Evolutionary conservation across 2,888 invertebrate species (phyloP).

Genomic region (Phengaris alcon): DNA sequence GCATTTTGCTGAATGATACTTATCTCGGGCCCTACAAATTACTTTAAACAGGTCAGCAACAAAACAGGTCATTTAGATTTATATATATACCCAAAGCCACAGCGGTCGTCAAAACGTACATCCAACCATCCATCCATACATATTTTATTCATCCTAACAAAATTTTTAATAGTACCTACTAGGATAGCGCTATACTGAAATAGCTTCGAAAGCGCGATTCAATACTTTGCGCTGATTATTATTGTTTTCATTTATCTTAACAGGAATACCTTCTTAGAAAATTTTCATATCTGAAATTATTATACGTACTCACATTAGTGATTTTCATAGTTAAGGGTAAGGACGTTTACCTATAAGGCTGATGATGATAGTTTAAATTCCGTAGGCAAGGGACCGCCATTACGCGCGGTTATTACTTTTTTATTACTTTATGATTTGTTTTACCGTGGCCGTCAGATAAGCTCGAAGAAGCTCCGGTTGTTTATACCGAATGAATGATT

Average conservation of each 20-base stretch:
- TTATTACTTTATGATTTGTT: conserved; percentile 18
- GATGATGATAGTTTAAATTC: conserved; percentile 13
- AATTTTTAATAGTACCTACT: too few species aligned
- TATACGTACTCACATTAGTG: background rate
- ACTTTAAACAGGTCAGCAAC: too few species aligned
- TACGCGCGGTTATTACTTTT: conserved; percentile 15
- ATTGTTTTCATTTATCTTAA: background rate
- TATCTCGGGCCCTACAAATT: too few species aligned
- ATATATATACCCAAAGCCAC: too few species aligned
- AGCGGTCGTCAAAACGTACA: too few species aligned
- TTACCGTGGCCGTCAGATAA: background rate
- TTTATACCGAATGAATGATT: conserved; percentile 9
- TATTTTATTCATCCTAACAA: too few species aligned
- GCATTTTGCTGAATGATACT: too few species aligned
- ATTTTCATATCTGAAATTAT: background rate
- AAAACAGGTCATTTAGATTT: too few species aligned
- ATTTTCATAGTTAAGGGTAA: background rate
- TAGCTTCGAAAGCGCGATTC: too few species aligned
- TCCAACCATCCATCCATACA: too few species aligned
- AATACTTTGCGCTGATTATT: background rate
- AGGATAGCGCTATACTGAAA: too few species aligned
- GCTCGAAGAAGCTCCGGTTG: background rate
- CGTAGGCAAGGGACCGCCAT: background rate
- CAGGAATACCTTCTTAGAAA: background rate
- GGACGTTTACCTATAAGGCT: background rate